phyloP scores from a whole-genome alignment of 2,888 invertebrate species.

The Periphyllus acericola region DNA sequence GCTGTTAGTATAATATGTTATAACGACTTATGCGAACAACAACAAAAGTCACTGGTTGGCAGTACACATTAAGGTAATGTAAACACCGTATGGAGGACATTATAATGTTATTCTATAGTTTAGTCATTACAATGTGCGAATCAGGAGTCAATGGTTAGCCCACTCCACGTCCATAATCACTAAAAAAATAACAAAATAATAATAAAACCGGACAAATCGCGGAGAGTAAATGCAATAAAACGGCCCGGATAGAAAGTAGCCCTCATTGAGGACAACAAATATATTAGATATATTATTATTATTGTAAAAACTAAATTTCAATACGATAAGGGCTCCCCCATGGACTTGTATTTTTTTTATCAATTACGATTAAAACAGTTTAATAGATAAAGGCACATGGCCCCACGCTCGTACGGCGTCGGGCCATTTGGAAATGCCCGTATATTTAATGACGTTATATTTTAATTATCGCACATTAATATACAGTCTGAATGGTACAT shows the following conservation, averaged over 20 bases:
- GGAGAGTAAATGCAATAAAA: slow-evolving; percentile 32
- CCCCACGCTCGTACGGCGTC: neutral
- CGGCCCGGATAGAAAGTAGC: slow-evolving; percentile 56
- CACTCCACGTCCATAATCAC: neutral
- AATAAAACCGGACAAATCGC: neutral
- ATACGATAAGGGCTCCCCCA: slow-evolving; percentile 50
- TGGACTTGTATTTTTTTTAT: slow-evolving; percentile 18
- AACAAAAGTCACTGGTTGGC: neutral
- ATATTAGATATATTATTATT: neutral
- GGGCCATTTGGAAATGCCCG: slow-evolving; percentile 27
- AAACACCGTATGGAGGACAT: neutral
- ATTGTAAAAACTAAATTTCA: slow-evolving; percentile 11
- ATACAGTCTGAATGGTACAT: neutral
- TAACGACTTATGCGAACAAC: neutral
- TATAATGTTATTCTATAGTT: neutral
- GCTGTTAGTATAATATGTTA: neutral
- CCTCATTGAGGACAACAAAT: slow-evolving; percentile 26
- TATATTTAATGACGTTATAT: slow-evolving; percentile 18
- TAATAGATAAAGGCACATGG: slow-evolving; percentile 33
- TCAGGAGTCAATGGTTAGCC: neutral
- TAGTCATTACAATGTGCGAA: neutral
- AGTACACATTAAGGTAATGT: neutral
- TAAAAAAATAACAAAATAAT: neutral
- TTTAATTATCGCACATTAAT: slow-evolving; percentile 15
- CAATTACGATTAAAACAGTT: slow-evolving; percentile 28